Percentiles rank a stretch among this genome's conserved stretches.
These are phyloP conservation scores for Pongo pygmaeus DNA, from an alignment of 2,113 vertebrate genomes.

Conservation along the genomic window DNA sequence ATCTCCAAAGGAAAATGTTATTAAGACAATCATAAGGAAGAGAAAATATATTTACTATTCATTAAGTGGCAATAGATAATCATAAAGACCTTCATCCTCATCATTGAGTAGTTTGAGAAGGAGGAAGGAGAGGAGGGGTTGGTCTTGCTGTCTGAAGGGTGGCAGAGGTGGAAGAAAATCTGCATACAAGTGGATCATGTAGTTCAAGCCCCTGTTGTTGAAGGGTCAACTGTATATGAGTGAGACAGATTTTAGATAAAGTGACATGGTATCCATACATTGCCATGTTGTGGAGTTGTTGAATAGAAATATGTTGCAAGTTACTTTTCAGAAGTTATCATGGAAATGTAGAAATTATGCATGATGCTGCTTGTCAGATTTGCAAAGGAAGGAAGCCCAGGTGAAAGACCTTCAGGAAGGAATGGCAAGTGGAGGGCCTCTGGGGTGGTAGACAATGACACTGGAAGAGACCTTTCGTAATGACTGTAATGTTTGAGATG, in stretches of 20 bases:
- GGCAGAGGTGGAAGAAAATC: neutral
- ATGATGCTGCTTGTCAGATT: neutral
- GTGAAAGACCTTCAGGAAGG: neutral
- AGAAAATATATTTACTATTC: neutral
- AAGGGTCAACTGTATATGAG: neutral
- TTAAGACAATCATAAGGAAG: neutral
- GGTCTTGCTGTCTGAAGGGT: neutral
- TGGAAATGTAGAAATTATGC: neutral
- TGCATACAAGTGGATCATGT: neutral
- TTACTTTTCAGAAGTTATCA: neutral
- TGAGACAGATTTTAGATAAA: neutral
- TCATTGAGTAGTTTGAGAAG: neutral
- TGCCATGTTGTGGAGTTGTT: neutral
- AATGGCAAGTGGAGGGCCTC: neutral
- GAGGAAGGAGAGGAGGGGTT: neutral
- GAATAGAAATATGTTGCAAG: neutral
- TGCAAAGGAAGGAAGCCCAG: neutral
- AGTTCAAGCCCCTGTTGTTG: neutral
- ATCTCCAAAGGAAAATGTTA: neutral
- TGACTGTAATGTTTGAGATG: neutral
- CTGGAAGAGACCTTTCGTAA: neutral
- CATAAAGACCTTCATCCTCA: neutral
- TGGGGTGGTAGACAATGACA: neutral
- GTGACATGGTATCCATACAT: neutral
- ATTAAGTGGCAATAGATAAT: neutral